phyloP scores from a whole-genome alignment of 2,888 invertebrate genomes.

The Epiblema foenella region DNA sequence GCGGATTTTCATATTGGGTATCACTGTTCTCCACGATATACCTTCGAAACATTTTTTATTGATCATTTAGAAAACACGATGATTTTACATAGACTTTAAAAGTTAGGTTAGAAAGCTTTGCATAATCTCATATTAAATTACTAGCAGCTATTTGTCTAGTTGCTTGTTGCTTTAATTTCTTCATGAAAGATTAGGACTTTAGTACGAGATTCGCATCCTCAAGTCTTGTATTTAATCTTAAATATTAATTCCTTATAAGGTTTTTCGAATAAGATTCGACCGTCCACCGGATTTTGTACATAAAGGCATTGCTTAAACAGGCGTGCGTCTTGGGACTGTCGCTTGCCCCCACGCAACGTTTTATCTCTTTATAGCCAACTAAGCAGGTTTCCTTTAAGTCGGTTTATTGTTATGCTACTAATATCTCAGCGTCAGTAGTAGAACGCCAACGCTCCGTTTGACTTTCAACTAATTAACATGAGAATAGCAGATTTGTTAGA shows the following conservation, averaged over 20 bases:
- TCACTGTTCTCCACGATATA: conserved; percentile 65
- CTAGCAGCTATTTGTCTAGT: conserved; percentile 5
- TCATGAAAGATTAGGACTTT: conserved; percentile 15
- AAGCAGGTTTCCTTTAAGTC: conserved; percentile 76
- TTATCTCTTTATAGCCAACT: conserved; percentile 76
- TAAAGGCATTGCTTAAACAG: conserved; percentile 78
- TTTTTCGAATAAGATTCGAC: conserved; percentile 52
- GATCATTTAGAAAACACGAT: conserved; percentile 50
- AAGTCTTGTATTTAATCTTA: conserved; percentile 34
- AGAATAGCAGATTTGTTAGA: conserved; percentile 57
- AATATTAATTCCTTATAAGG: conserved; percentile 40
- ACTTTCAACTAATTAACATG: conserved; percentile 76
- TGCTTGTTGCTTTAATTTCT: conserved; percentile 14
- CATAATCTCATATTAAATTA: conserved; percentile 26
- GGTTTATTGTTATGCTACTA: conserved; percentile 81
- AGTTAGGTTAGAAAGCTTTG: conserved; percentile 42
- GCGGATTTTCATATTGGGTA: conserved; percentile 72
- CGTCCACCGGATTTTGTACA: conserved; percentile 65
- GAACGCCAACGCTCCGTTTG: conserved; percentile 66
- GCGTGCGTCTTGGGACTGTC: conserved; percentile 66
- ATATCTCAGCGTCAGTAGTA: conserved; percentile 67
- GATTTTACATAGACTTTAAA: conserved; percentile 38
- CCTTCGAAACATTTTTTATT: conserved; percentile 64
- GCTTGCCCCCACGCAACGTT: conserved; percentile 75
- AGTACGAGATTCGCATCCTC: conserved; percentile 1